A percentile compares a stretch with the other conserved stretches of the same genome.
These are phyloP conservation scores for Neopelma chrysocephalum DNA, from an alignment of 2,797 vertebrate genomes.

Conservation along the genomic window DNA sequence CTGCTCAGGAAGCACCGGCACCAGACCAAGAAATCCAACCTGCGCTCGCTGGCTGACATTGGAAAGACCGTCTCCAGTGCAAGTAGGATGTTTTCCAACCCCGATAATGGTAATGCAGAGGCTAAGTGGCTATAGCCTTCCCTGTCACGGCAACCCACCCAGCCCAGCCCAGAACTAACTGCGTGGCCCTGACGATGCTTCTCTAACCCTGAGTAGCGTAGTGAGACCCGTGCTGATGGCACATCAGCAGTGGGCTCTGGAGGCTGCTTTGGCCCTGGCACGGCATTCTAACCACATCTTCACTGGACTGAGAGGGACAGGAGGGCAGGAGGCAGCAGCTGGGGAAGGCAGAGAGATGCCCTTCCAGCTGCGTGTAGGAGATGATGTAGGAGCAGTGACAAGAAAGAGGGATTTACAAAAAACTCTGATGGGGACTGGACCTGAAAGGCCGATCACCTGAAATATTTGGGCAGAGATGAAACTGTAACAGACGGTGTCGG, in stretches of 20 bases:
- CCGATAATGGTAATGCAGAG: slow-evolving; percentile 93
- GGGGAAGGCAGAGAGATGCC: background rate
- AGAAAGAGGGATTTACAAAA: background rate
- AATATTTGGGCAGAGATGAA: background rate
- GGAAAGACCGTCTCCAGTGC: slow-evolving; percentile 98
- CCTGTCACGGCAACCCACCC: slow-evolving; percentile 1
- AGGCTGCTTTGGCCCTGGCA: slow-evolving; percentile 37
- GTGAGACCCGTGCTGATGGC: background rate
- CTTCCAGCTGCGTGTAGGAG: background rate
- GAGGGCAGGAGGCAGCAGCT: background rate
- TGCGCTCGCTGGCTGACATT: slow-evolving; percentile 95
- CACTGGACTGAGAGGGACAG: slow-evolving; percentile 25
- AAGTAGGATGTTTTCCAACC: slow-evolving; percentile 99
- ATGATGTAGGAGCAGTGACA: accelerated
- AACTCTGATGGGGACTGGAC: background rate
- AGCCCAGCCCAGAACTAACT: slow-evolving; percentile 20
- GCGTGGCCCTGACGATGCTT: slow-evolving; percentile 23
- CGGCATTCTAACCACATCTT: slow-evolving; percentile 6
- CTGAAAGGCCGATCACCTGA: background rate
- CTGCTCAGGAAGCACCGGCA: slow-evolving; percentile 94
- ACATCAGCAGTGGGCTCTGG: slow-evolving; percentile 12
- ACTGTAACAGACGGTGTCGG: background rate
- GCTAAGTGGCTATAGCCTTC: slow-evolving; percentile 82
- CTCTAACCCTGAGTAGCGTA: slow-evolving; percentile 31
- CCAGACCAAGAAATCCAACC: slow-evolving; percentile 98